Percentiles rank a stretch among this genome's conserved stretches.
Conservation (phyloP, 2,888 invertebrate species). For the Pachydiplax longipennis region DNA sequence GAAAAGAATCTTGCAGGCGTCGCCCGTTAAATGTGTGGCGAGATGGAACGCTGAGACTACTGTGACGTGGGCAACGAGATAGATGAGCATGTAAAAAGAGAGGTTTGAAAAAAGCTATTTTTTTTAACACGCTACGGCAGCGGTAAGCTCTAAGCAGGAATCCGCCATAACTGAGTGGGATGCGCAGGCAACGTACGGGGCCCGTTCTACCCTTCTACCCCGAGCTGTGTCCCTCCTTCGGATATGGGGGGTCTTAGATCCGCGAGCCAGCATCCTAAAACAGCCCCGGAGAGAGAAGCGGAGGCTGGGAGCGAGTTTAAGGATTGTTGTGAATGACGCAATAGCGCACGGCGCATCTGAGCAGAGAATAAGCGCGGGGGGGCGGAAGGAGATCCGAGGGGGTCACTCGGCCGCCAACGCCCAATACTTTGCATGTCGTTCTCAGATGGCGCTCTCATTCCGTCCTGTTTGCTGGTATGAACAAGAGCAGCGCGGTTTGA, state of each 20-base stretch:
- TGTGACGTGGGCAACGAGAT: background rate
- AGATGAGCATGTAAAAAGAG: background rate
- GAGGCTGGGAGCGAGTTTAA: background rate
- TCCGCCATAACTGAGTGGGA: conserved; percentile 26
- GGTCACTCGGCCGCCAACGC: conserved; percentile 31
- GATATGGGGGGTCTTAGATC: background rate
- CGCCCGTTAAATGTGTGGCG: background rate
- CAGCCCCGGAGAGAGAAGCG: background rate
- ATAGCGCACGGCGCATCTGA: conserved; percentile 39
- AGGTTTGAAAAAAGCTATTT: background rate
- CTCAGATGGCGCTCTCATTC: background rate
- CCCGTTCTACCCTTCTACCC: background rate
- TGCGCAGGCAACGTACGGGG: conserved; percentile 7
- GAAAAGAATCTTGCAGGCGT: background rate
- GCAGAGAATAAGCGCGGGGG: background rate
- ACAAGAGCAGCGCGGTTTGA: background rate
- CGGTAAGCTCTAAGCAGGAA: conserved; percentile 27
- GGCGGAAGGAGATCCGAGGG: background rate
- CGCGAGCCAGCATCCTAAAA: background rate
- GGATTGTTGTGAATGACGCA: conserved; percentile 31
- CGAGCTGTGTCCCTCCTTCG: background rate
- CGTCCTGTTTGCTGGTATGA: background rate
- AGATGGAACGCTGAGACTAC: conserved; percentile 10
- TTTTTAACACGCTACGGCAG: conserved; percentile 40
- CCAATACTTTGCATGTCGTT: conserved; percentile 27